Base-by-base conservation (phyloP, 2,797 vertebrate genomes). In the Staurois parvus region DNA sequence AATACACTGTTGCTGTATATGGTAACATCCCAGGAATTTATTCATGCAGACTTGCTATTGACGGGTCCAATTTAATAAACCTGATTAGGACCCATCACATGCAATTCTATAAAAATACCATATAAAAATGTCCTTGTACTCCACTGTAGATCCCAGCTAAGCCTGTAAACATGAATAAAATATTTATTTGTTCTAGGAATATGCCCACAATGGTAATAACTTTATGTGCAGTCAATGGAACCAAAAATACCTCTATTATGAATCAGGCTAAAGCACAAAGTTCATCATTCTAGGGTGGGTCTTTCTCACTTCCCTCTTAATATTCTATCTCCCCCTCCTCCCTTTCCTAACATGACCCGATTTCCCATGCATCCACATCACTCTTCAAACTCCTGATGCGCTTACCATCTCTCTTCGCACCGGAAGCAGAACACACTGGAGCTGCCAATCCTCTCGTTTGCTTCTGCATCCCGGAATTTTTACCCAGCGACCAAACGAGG, bases 381-480 rank as follows among this genome's bases (percentile, higher is more conserved):
- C 45, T 37, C 74, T 84, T 59, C 56, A 76, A 3, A 34, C 9
- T 30, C 56, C 19, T 29, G n/a, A 75, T 34, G 2, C 7, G 0
- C 12, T 0, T 28, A 0, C 10, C 59, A 4, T 29, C 2, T 4
- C 72, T 81, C 56, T 56, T 70, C 64, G 79, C 79, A 76, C 84
- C 79, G 79, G 79, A 86, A 86, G 84, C 72, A 81, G 45, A 86
- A 81, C 66, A 24, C 48, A 13, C 62, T 52, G 67, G 45, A 86
- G 72, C 84, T 82, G 34, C 79, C 79, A 77, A 82, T 81, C 73
- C 67, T 81, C 32, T 37, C 67, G 28, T 45, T 56, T 40, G 64
- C 48, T 67, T 76, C 64, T n/a, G 79, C 56, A 30, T 21, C 73
- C 72, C 66, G 48, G 72, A 64, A 85, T 70, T 70, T 81, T 70